phyloP scores from a whole-genome alignment of 2,797 vertebrate genomes.

The Artibeus lituratus region DNA sequence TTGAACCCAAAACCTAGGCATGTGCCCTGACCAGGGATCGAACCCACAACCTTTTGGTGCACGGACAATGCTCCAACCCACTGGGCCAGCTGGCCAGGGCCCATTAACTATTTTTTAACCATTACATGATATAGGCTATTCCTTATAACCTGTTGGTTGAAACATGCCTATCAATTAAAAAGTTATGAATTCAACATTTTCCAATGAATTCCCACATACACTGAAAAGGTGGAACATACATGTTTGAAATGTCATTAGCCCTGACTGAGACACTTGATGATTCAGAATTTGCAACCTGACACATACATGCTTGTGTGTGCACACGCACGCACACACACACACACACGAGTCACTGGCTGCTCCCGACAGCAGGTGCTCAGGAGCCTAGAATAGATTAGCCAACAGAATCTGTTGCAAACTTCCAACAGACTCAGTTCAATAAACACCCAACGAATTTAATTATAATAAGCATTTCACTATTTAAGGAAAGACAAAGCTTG shows the following conservation, averaged over 20 bases:
- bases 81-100: no score
- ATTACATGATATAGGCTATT: background rate
- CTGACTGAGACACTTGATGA: background rate
- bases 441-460: background rate
- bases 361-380: background rate
- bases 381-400: background rate
- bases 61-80: no score
- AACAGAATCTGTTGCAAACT: no score
- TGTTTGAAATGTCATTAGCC: background rate
- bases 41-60: no score
- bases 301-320: no score
- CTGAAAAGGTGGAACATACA: background rate
- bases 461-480: background rate
- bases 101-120: background rate
- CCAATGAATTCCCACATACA: background rate
- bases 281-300: background rate
- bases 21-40: no score
- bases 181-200: background rate
- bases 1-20: no score
- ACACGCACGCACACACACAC: background rate
- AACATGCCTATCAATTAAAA: background rate
- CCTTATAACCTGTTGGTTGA: background rate
- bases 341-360: no score
- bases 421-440: background rate
- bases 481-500: background rate